These are phyloP conservation scores for Tiliacea aurago DNA, from an alignment of 2,888 invertebrate species.

Conservation along the genomic window DNA sequence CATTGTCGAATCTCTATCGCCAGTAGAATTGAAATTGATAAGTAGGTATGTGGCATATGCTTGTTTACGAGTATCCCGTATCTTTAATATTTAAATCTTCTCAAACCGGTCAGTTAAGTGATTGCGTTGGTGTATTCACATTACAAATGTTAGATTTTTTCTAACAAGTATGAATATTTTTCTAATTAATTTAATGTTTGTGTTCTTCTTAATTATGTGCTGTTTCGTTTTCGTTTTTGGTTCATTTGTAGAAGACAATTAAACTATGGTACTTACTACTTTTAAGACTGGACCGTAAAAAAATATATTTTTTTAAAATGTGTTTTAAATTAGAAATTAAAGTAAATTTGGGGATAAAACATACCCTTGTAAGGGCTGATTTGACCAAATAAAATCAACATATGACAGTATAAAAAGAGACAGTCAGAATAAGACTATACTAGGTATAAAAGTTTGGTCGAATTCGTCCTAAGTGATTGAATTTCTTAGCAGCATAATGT, in stretches of 20 bases:
- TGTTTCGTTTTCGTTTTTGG: constrained; percentile 26
- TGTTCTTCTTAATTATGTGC: constrained; percentile 46
- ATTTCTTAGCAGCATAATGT: background rate
- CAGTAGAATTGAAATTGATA: constrained; percentile 86
- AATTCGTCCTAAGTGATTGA: background rate
- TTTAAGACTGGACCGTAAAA: background rate
- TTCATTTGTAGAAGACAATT: constrained; percentile 27
- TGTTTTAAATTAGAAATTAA: background rate
- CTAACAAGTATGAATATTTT: constrained; percentile 65
- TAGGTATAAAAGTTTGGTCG: background rate
- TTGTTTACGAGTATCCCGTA: constrained; percentile 84
- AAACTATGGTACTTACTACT: background rate
- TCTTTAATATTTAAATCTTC: constrained; percentile 87
- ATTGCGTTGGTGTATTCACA: constrained; percentile 78
- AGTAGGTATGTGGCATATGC: constrained; percentile 88
- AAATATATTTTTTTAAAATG: background rate
- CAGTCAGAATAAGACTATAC: background rate
- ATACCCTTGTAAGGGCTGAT: background rate
- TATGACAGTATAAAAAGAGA: background rate
- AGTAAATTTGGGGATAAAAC: background rate
- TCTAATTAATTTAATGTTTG: constrained; percentile 68
- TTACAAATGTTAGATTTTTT: constrained; percentile 67
- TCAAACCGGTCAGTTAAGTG: constrained; percentile 83
- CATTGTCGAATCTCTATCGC: constrained; percentile 71
- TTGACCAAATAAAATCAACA: background rate